Base-by-base conservation (phyloP, 92 coral and sea anemone species). In the Muricea muricata region DNA sequence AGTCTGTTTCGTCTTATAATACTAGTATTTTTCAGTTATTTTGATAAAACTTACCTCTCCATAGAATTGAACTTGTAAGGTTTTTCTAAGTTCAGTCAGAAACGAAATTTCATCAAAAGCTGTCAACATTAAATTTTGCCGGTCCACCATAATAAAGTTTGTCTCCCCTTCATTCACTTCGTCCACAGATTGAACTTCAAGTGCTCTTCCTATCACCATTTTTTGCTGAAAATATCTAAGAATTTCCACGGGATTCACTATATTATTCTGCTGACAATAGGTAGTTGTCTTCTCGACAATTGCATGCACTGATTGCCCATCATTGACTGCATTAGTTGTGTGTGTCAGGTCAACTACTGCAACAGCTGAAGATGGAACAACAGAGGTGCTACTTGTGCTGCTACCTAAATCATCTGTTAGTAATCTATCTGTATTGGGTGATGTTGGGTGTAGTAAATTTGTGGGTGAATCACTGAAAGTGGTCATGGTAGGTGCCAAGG, bases 151-250 rank as follows among this genome's bases (percentile, higher is more conserved):
- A 1, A 79, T 79, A 55, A 79, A 79, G 50, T 79, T 79, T 1
- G 84, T 79, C 21, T 55, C 84, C 2, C 84, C 84, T 79, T 66
- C 84, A 57, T 47, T 79, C 56, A 61, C 84, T 10, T 35, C 73
- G 1, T 33, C 71, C 28, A 57, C 32, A 30, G 47, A 30, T 57
- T 57, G 3, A 23, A 79, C 54, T 30, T 79, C 73, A 50, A 79
- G 30, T 1, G 84, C 84, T 79, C 84, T 58, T 18, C 84, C 84
- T 58, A 12, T 79, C 17, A 79, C 84, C 72, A 79, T 57, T 20
- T 60, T 58, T 21, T 0, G 48, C 34, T 75, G 81, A 50, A 76
- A 76, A 50, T 52, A 76, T 10, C 81, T 11, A 20, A 76, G 40
- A 14, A 76, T 76, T 34, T 76, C 81, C 47, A 47, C 39, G 1